A percentile compares a stretch with the other conserved stretches of the same genome.
Evolutionary conservation across 2,888 invertebrate species (phyloP).

Genomic region (Schizotus pectinicornis): DNA sequence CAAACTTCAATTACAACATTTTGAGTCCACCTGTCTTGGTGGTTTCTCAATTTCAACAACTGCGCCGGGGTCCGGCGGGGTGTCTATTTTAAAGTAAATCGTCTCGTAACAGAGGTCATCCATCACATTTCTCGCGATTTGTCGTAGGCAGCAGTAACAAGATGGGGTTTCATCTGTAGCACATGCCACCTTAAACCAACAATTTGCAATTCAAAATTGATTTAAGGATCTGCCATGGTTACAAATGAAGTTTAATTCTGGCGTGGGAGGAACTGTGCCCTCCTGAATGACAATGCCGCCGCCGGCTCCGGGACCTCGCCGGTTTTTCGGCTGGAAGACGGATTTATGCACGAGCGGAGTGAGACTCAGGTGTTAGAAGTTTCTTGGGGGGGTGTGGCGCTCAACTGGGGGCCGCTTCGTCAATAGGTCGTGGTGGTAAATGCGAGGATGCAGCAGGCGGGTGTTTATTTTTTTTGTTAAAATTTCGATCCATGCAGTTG

Average conservation of each 20-base stretch:
- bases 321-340: too few relatives aligned
- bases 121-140: neutral
- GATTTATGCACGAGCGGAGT: too few relatives aligned
- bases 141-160: conserved; percentile 10
- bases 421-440: conserved; percentile 3
- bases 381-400: neutral
- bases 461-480: neutral
- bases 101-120: too few relatives aligned
- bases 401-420: neutral
- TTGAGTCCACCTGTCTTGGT: too few relatives aligned
- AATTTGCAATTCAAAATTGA: conserved; percentile 25
- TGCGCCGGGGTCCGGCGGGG: too few relatives aligned
- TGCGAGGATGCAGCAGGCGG: conserved; percentile 29
- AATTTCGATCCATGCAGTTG: conserved; percentile 21
- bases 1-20: too few relatives aligned
- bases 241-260: conserved; percentile 27
- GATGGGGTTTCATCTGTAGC: neutral
- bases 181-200: conserved; percentile 17
- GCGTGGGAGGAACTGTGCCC: conserved; percentile 20
- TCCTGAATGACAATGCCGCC: conserved; percentile 13
- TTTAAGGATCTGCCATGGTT: conserved; percentile 17
- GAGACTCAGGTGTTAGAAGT: neutral
- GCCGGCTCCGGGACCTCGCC: neutral
- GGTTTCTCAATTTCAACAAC: too few relatives aligned
- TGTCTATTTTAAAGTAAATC: too few relatives aligned